A percentile compares a stretch with the other conserved stretches of the same genome.
Conservation (phyloP, 2,113 vertebrate genomes). For the Ia io region DNA sequence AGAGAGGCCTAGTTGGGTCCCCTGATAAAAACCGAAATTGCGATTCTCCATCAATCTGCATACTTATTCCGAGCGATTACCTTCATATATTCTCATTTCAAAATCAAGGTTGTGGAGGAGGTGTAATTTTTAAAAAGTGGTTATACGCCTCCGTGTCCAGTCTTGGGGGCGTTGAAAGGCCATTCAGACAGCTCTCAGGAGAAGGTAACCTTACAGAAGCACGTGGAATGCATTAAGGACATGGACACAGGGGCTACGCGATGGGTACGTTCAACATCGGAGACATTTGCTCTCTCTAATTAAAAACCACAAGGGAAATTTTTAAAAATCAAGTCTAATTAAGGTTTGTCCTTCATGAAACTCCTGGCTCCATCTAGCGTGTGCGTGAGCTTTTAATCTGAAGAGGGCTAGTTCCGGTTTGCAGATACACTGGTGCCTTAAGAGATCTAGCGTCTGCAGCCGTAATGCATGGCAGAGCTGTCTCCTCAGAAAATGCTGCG, state of each 20-base stretch:
- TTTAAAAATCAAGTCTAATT: constrained; percentile 44
- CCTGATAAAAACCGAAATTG: not conserved
- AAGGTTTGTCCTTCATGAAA: not conserved
- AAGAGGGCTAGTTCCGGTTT: not conserved
- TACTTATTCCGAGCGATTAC: not conserved
- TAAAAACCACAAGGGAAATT: constrained; percentile 39
- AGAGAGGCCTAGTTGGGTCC: not conserved
- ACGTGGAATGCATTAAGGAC: not conserved
- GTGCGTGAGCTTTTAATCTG: not conserved
- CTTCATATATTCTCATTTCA: not conserved
- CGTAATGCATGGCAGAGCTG: not conserved
- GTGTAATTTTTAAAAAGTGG: not conserved
- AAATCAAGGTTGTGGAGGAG: constrained; percentile 14
- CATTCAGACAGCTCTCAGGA: not conserved
- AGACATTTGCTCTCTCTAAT: constrained; percentile 36
- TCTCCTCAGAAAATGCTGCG: not conserved
- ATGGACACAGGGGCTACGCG: not conserved
- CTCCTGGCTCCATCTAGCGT: not conserved
- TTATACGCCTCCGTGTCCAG: constrained; percentile 8
- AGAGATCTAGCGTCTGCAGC: rapidly evolving
- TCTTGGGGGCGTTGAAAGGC: not conserved
- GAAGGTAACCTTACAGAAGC: not conserved
- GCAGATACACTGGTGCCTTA: not conserved
- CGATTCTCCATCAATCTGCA: constrained; percentile 35
- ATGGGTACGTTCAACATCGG: not conserved